Conservation (phyloP, 2,113 vertebrate genomes). For the Neodontobutis hainanensis region DNA sequence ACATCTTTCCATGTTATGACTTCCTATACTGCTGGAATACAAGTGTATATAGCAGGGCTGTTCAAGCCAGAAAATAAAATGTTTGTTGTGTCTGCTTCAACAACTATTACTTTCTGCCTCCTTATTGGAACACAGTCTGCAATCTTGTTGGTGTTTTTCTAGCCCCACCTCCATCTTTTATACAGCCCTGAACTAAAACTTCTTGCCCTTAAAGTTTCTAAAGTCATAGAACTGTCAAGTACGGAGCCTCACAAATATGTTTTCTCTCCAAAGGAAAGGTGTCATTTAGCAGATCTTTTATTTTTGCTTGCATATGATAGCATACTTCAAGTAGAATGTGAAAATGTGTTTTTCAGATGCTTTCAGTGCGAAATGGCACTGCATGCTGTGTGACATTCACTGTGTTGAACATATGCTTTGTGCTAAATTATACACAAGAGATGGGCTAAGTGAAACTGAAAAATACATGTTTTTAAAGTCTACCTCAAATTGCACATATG, state of each 20-base stretch:
- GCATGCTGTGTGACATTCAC: not conserved
- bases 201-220: not conserved
- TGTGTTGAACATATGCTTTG: not conserved
- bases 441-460: not conserved
- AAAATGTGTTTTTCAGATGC: constrained; percentile 2
- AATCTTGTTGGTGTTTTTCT: too few species aligned
- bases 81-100: too few species aligned
- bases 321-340: not conserved
- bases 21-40: too few species aligned
- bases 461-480: not conserved
- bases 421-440: constrained; percentile 1
- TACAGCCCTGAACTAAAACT: too few species aligned
- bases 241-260: not conserved
- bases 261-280: not conserved
- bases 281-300: constrained; percentile 8
- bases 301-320: not conserved
- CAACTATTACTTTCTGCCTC: too few species aligned
- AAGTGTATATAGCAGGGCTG: too few species aligned
- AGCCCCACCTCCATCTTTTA: too few species aligned
- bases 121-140: too few species aligned
- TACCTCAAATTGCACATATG: not conserved
- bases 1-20: too few species aligned
- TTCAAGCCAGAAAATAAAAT: too few species aligned
- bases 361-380: not conserved
- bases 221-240: constrained; percentile 1